Evolutionary conservation across 2,797 vertebrate species (phyloP).

Genomic region (Sebastolobus altivelis): DNA sequence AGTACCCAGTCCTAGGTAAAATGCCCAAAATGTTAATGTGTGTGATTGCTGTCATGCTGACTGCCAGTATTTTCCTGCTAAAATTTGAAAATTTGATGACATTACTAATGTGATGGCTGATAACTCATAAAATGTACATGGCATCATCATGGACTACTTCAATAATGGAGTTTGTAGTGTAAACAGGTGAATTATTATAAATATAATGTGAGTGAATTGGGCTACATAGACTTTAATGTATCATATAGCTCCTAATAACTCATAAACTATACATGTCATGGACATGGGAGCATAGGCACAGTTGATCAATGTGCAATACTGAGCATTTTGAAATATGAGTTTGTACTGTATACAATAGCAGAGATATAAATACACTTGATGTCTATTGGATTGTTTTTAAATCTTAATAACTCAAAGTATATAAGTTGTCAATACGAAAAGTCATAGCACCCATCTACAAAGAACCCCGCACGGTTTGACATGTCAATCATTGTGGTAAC

Average conservation of each 20-base stretch:
- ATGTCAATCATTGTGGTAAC: constrained; percentile 36
- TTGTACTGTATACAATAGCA: constrained; percentile 57
- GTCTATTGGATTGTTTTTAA: constrained; percentile 63
- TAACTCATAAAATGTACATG: background rate
- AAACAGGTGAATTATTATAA: background rate
- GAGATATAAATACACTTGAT: constrained; percentile 69
- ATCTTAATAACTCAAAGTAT: constrained; percentile 74
- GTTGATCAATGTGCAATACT: constrained; percentile 48
- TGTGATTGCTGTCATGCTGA: background rate
- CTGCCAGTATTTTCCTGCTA: background rate
- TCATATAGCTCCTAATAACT: constrained; percentile 45
- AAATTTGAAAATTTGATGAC: too few relatives aligned
- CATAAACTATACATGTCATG: constrained; percentile 55
- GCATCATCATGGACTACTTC: background rate
- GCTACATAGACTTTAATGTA: constrained; percentile 70
- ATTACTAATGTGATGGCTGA: background rate
- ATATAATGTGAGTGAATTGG: constrained; percentile 19
- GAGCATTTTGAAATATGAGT: constrained; percentile 48
- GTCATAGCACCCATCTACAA: constrained; percentile 70
- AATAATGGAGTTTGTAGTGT: background rate
- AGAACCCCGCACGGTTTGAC: constrained; percentile 44
- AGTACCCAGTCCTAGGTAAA: background rate
- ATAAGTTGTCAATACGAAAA: constrained; percentile 77
- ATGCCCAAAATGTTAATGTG: background rate
- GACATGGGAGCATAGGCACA: constrained; percentile 35